These are phyloP conservation scores for Paedocypris micromegethes DNA, from an alignment of 2,797 vertebrate species.

Conservation along the genomic window DNA sequence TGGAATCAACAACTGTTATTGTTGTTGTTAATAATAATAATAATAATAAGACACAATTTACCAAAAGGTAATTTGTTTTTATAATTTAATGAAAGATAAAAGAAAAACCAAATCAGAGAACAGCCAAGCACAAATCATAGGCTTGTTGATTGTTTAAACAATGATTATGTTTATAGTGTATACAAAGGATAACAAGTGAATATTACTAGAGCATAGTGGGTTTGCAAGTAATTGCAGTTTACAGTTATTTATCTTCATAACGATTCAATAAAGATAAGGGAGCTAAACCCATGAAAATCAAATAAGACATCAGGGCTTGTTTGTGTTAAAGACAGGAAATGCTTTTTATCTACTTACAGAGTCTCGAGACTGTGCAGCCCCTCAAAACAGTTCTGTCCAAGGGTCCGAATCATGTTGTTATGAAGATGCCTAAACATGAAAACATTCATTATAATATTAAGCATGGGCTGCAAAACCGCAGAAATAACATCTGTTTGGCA, in stretches of 20 bases:
- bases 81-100: slow-evolving; percentile 27
- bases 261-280: slow-evolving; percentile 6
- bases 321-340: slow-evolving; percentile 40
- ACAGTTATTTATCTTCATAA: slow-evolving; percentile 21
- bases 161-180: slow-evolving; percentile 29
- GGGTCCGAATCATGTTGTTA: slow-evolving; percentile 88
- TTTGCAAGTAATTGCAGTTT: slow-evolving; percentile 34
- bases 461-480: slow-evolving; percentile 9
- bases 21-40: too few species aligned
- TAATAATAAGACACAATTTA: too few species aligned
- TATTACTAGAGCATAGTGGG: slow-evolving; percentile 14
- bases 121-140: slow-evolving; percentile 15
- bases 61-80: background rate
- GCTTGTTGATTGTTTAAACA: slow-evolving; percentile 21
- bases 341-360: slow-evolving; percentile 79
- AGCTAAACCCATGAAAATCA: slow-evolving; percentile 21
- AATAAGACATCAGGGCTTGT: slow-evolving; percentile 37
- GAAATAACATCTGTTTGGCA: slow-evolving; percentile 33
- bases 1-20: too few species aligned
- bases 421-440: slow-evolving; percentile 82
- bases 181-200: slow-evolving; percentile 18
- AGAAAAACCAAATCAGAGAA: slow-evolving; percentile 5
- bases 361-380: slow-evolving; percentile 90
- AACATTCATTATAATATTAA: slow-evolving; percentile 41
- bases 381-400: slow-evolving; percentile 85